These are phyloP conservation scores for Temnothorax longispinosus DNA, from an alignment of 1,140 invertebrate genomes.

Conservation along the genomic window DNA sequence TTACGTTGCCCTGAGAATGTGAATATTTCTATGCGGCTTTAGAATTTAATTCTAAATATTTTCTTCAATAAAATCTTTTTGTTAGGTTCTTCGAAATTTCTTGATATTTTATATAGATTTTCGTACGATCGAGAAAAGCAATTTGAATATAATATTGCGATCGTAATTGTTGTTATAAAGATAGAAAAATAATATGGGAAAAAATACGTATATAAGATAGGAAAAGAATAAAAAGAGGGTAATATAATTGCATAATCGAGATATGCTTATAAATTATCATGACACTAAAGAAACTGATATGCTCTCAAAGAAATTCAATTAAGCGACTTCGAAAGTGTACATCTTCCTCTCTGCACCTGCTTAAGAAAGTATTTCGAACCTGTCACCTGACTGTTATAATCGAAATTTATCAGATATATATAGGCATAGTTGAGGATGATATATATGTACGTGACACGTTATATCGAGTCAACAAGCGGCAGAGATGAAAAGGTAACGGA, in stretches of 20 bases:
- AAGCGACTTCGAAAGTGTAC: not conserved
- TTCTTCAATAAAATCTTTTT: not conserved
- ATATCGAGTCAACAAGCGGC: slow-evolving; percentile 59
- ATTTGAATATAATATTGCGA: not conserved
- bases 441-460: slow-evolving; percentile 34
- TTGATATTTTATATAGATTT: not conserved
- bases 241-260: slow-evolving; percentile 17
- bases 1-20: not conserved
- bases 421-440: slow-evolving; percentile 51
- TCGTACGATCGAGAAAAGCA: not conserved
- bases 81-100: not conserved
- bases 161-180: not conserved
- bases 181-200: not conserved
- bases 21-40: slow-evolving; percentile 8
- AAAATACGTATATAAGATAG: not conserved
- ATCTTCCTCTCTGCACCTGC: not conserved
- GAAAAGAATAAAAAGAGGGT: not conserved
- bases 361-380: slow-evolving; percentile 27
- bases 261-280: not conserved
- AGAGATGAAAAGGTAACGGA: slow-evolving; percentile 65
- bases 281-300: not conserved
- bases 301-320: not conserved
- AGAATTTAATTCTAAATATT: slow-evolving; percentile 4
- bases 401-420: slow-evolving; percentile 64
- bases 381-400: slow-evolving; percentile 53